A percentile compares a stretch with the other conserved stretches of the same genome.
Evolutionary conservation across 2,113 vertebrate species (phyloP).

Genomic region (Eurystomus gularis): DNA sequence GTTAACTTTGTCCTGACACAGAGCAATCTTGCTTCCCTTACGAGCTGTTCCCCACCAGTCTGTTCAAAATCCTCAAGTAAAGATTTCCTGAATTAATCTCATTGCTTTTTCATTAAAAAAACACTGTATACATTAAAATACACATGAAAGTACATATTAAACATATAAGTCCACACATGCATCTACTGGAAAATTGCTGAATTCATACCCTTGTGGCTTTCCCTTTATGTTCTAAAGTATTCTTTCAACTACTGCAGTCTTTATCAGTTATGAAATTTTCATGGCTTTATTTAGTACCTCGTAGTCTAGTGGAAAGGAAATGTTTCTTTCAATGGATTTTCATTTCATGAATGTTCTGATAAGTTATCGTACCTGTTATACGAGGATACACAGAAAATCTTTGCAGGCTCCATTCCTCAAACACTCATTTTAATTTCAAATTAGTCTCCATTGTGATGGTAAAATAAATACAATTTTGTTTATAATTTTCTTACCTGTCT

Average conservation of each 20-base stretch:
- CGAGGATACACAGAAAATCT: slow-evolving; percentile 42
- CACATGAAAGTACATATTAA: slow-evolving; percentile 17
- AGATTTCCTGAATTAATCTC: not conserved
- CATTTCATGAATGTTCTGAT: slow-evolving; percentile 45
- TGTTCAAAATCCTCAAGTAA: not conserved
- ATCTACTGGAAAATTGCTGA: slow-evolving; percentile 27
- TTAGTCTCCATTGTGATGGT: slow-evolving; percentile 51
- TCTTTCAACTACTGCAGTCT: slow-evolving; percentile 24
- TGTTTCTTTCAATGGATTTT: slow-evolving; percentile 52
- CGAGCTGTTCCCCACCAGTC: not conserved
- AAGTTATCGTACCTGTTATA: slow-evolving; percentile 41
- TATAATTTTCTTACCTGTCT: slow-evolving; percentile 87
- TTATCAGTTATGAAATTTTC: slow-evolving; percentile 39
- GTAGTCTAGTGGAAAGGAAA: slow-evolving; percentile 41
- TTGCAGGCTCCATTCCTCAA: slow-evolving; percentile 35
- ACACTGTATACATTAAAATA: slow-evolving; percentile 1
- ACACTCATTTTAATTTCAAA: slow-evolving; percentile 63
- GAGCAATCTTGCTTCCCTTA: not conserved
- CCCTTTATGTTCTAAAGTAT: slow-evolving; percentile 22
- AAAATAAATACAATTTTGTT: slow-evolving; percentile 55
- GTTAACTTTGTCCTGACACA: not conserved
- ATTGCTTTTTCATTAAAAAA: slow-evolving; percentile 24
- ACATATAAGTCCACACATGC: not conserved
- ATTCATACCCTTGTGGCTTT: slow-evolving; percentile 20
- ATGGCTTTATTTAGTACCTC: slow-evolving; percentile 27